Conservation (phyloP, 2,797 vertebrate species). For the Lindbergichthys nudifrons region DNA sequence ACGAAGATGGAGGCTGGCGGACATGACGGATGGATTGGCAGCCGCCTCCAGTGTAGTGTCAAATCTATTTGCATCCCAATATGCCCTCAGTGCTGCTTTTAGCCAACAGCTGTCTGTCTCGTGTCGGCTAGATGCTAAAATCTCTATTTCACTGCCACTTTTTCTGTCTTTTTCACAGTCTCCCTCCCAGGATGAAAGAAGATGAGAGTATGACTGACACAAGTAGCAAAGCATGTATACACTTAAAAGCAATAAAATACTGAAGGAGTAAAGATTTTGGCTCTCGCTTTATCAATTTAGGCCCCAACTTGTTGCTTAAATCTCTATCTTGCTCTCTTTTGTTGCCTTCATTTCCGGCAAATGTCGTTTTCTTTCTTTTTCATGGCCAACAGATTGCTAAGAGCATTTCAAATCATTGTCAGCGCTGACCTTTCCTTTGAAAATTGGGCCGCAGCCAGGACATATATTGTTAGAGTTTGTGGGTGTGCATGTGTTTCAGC, state of each 20-base stretch:
- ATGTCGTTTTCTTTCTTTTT: slow-evolving; percentile 42
- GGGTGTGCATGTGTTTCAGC: slow-evolving; percentile 23
- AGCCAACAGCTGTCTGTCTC: slow-evolving; percentile 48
- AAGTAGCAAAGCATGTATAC: neutral
- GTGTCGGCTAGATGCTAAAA: slow-evolving; percentile 31
- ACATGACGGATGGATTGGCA: slow-evolving; percentile 45
- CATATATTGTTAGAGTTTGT: slow-evolving; percentile 26
- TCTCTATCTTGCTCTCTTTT: slow-evolving; percentile 18
- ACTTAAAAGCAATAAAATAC: neutral
- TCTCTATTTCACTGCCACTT: slow-evolving; percentile 31
- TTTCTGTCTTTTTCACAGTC: slow-evolving; percentile 31
- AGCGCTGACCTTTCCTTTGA: slow-evolving; percentile 70
- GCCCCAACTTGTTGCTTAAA: slow-evolving; percentile 20
- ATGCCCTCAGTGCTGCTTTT: slow-evolving; percentile 31
- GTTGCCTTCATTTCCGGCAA: slow-evolving; percentile 20
- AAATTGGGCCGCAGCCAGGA: slow-evolving; percentile 48
- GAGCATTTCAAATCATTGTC: slow-evolving; percentile 69
- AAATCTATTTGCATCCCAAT: slow-evolving; percentile 52
- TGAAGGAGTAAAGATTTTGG: neutral
- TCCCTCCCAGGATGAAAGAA: slow-evolving; percentile 19
- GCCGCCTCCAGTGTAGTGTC: slow-evolving; percentile 37
- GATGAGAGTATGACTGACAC: slow-evolving; percentile 13
- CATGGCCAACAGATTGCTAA: slow-evolving; percentile 30
- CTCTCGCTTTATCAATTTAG: neutral
- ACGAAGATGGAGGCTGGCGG: slow-evolving; percentile 23